A percentile compares a stretch with the other conserved stretches of the same genome.
Conservation (phyloP, 2,113 vertebrate species). For the Oncorhynchus nerka region DNA sequence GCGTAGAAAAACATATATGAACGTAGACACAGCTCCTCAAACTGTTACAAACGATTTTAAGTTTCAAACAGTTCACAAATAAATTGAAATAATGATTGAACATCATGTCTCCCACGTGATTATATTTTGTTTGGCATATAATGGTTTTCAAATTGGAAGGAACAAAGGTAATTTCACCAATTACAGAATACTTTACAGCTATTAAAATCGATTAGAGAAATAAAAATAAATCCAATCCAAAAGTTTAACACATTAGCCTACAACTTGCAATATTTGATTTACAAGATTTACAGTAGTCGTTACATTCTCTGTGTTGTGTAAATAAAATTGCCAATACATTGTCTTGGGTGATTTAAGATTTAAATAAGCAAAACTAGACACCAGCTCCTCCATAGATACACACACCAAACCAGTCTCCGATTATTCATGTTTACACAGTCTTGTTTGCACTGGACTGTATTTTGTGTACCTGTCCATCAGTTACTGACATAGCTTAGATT, state of each 20-base stretch:
- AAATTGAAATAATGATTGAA: not conserved
- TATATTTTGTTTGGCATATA: not conserved
- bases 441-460: slow-evolving; percentile 21
- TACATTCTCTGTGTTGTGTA: slow-evolving; percentile 3
- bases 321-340: not conserved
- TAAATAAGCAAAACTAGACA: slow-evolving; percentile 18
- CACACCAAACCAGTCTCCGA: slow-evolving; percentile 68
- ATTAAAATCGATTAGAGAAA: not conserved
- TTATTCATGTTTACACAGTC: slow-evolving; percentile 31
- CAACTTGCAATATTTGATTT: slow-evolving; percentile 47
- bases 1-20: slow-evolving; percentile 50
- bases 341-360: slow-evolving; percentile 33
- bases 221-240: not conserved
- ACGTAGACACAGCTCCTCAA: not conserved
- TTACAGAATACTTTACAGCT: not conserved
- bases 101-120: not conserved
- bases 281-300: slow-evolving; percentile 41
- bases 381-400: slow-evolving; percentile 55
- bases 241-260: not conserved
- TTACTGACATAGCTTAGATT: slow-evolving; percentile 3
- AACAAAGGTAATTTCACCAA: not conserved
- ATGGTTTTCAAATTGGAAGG: not conserved
- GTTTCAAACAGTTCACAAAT: not conserved
- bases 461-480: not conserved
- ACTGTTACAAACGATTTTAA: not conserved